Evolutionary conservation across 2,888 invertebrate species (phyloP), one percentile per base, ranked within the genome.

Genomic region (Acanthopleura granulata): DNA sequence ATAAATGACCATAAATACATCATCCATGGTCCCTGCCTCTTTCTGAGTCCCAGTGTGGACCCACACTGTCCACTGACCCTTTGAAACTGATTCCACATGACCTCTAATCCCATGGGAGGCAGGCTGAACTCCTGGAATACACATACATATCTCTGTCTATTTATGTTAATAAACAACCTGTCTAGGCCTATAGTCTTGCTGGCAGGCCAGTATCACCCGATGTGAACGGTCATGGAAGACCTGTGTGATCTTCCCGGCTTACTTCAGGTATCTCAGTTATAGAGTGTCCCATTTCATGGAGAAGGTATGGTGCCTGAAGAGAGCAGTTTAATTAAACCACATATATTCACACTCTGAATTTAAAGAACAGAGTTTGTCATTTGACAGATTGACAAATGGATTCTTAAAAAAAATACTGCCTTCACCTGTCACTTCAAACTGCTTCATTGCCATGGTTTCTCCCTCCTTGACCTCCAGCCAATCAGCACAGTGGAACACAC

Each of bases 1-100:
- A 83, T 86, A 89, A 71, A 87, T 80, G 51, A 86, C 83, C 73
- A 89, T 74, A 72, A 76, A 73, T 9, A 89, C 84, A 18, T 81
- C 78, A 71, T 85, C 85, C 16, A 72, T 76, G 22, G 86, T 84
- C 25, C 84, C 86, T 40, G 83, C 80, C 73, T 82, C 81, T 70
- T 77, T 79, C 72, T 85, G 79, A 22, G 77, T 75, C 16, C 85
- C 85, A 77, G 86, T 86, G 78, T 83, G 81, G 16, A 83, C 78
- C 77, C 75, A 79, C 15, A 81, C 79, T 70, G 79, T 78, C 83
- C 83, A 85, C 6, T 78, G 75, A 16, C 85, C 87, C 61, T 77
- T 77, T 18, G 62, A 62, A 12, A 12, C 12, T 12, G 15, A 12
- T 12, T 62, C 25, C 25, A 62, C 11, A n/a, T 12, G n/a, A 15